A percentile compares a stretch with the other conserved stretches of the same genome.
Conservation (phyloP, 53 echinoderm and acorn worm genomes). For the Arbacia lixula region DNA sequence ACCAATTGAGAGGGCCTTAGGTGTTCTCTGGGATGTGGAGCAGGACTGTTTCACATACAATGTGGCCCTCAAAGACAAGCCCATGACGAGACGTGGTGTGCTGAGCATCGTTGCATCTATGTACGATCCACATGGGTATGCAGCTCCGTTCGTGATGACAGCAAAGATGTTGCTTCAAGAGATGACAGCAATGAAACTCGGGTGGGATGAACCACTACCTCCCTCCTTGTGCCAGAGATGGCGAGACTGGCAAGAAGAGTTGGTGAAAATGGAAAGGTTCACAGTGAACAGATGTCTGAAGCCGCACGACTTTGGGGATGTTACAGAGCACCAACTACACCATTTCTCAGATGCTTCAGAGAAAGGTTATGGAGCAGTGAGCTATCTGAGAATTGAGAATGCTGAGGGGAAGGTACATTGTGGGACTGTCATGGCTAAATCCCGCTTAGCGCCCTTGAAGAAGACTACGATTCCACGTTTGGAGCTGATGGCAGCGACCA, state of each 20-base stretch:
- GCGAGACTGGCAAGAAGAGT: constrained; percentile 50
- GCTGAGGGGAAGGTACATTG: constrained; percentile 9
- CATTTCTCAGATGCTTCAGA: constrained; percentile 77
- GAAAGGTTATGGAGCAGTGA: constrained; percentile 43
- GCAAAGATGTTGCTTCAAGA: constrained; percentile 71
- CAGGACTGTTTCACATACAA: constrained; percentile 50
- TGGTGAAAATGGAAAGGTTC: constrained; percentile 4
- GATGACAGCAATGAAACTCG: constrained; percentile 57
- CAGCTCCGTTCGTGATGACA: constrained; percentile 57
- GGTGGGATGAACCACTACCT: constrained; percentile 75
- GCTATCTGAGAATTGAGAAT: constrained; percentile 1
- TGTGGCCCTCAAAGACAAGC: constrained; percentile 31
- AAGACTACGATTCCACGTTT: constrained; percentile 51
- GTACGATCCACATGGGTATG: constrained; percentile 66
- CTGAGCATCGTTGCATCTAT: constrained; percentile 54
- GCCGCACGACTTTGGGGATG: constrained; percentile 38
- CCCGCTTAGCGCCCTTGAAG: constrained; percentile 41
- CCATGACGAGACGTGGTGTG: constrained; percentile 53
- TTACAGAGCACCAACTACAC: constrained; percentile 53
- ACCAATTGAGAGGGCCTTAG: constrained; percentile 66
- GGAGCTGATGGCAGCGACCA: constrained; percentile 53
- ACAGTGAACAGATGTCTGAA: constrained; percentile 34
- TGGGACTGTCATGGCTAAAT: constrained; percentile 44
- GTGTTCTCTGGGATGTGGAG: constrained; percentile 70
- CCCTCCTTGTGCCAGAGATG: constrained; percentile 42